phyloP scores from a whole-genome alignment of 2,113 vertebrate species.

The Microcebus tavaratra region DNA sequence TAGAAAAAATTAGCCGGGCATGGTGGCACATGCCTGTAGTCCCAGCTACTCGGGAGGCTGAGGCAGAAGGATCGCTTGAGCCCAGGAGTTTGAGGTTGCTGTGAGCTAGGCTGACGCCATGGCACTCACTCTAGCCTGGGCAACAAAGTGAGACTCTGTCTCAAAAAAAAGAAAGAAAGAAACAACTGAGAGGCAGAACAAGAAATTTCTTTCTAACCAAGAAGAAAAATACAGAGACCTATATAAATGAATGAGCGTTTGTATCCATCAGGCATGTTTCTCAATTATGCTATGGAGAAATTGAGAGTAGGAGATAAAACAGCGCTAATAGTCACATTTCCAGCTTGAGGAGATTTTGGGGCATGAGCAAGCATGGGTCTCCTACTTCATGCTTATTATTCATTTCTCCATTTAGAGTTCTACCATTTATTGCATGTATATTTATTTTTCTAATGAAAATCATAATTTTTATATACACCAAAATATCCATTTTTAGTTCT shows the following conservation, averaged over 20 bases:
- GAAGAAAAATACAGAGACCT: not conserved
- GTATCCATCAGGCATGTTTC: not conserved
- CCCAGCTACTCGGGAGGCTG: too few species aligned
- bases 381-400: not conserved
- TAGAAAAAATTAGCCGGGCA: too few species aligned
- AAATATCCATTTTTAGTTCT: slow-evolving; percentile 11
- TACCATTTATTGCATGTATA: not conserved
- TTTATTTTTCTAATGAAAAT: slow-evolving; percentile 57
- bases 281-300: not conserved
- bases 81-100: too few species aligned
- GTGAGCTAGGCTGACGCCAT: too few species aligned
- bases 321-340: not conserved
- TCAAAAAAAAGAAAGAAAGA: too few species aligned
- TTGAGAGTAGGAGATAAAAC: not conserved
- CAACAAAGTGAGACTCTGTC: too few species aligned
- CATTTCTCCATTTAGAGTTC: not conserved
- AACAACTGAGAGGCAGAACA: not conserved
- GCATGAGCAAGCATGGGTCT: not conserved
- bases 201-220: not conserved
- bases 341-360: not conserved
- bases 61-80: too few species aligned
- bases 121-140: too few species aligned
- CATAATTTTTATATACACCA: not conserved
- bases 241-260: not conserved
- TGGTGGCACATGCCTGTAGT: too few species aligned